These are phyloP conservation scores for Ecliptopera silaceata DNA, from an alignment of 2,888 invertebrate species.

Conservation along the genomic window DNA sequence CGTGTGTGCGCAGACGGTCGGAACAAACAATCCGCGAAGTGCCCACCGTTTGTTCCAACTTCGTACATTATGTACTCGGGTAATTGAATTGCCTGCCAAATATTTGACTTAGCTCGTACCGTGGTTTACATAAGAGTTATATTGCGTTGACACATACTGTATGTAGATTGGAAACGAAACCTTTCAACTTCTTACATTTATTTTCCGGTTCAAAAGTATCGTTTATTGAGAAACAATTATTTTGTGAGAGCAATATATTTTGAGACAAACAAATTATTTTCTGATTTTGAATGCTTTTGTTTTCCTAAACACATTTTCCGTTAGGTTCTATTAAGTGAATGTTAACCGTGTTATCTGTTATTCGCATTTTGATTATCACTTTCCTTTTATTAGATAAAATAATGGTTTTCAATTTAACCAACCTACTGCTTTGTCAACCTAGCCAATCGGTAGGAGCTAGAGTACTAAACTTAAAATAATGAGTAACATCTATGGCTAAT, in stretches of 20 bases:
- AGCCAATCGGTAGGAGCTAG: too few species aligned
- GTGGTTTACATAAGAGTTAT: slow-evolving; percentile 11
- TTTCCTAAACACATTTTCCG: too few species aligned
- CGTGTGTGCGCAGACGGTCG: slow-evolving; percentile 43
- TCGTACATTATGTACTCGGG: slow-evolving; percentile 48
- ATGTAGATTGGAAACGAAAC: slow-evolving; percentile 31
- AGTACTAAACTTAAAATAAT: too few species aligned
- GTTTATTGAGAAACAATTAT: slow-evolving; percentile 6
- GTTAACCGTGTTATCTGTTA: too few species aligned
- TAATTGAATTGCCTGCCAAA: slow-evolving; percentile 60
- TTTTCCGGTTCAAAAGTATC: slow-evolving; percentile 9
- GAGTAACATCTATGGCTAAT: too few species aligned
- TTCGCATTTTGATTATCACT: too few species aligned
- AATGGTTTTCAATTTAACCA: too few species aligned
- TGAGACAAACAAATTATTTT: background rate
- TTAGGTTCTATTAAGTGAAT: too few species aligned
- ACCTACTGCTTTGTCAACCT: too few species aligned
- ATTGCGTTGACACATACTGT: slow-evolving; percentile 20
- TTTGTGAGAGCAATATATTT: background rate
- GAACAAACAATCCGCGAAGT: slow-evolving; percentile 54
- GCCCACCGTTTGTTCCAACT: slow-evolving; percentile 46
- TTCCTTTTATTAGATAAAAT: too few species aligned
- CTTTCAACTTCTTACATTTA: slow-evolving; percentile 15
- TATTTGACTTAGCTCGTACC: slow-evolving; percentile 39
- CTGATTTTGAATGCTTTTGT: too few species aligned